Conservation (phyloP, 2,113 vertebrate species). For the Rutilus rutilus region DNA sequence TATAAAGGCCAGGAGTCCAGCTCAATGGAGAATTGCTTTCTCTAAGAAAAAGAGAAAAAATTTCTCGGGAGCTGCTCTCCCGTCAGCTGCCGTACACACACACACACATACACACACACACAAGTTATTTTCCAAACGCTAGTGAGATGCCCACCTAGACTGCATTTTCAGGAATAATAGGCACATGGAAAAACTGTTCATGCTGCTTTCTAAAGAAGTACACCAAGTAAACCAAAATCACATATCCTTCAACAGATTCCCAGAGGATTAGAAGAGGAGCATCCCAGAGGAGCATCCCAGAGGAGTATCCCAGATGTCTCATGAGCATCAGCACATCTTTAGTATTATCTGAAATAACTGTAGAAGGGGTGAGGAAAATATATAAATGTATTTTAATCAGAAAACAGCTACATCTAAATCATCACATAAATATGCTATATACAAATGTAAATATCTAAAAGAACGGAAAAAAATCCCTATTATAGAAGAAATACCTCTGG, state of each 20-base stretch:
- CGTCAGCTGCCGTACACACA: conserved; percentile 9
- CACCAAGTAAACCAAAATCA: neutral
- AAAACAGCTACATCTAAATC: too few relatives aligned
- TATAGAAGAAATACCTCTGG: too few relatives aligned
- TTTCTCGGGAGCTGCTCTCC: too few relatives aligned
- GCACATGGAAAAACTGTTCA: neutral
- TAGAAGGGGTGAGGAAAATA: too few relatives aligned
- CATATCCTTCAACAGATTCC: neutral
- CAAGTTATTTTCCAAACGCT: neutral
- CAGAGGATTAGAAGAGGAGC: neutral
- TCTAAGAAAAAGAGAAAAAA: too few relatives aligned
- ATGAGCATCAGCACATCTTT: neutral
- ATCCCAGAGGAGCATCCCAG: too few relatives aligned
- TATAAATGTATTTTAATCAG: too few relatives aligned
- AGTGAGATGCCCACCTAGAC: neutral
- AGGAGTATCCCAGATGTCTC: neutral
- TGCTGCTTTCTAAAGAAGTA: neutral
- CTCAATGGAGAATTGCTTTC: conserved; percentile 47
- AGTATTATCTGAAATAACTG: too few relatives aligned
- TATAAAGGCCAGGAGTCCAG: conserved; percentile 3
- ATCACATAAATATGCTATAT: too few relatives aligned
- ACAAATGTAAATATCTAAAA: too few relatives aligned
- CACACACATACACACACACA: neutral
- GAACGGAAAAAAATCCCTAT: too few relatives aligned
- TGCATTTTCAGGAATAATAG: conserved; percentile 2